Conservation (phyloP, 2,888 invertebrate species). For the Litoditis marina region DNA sequence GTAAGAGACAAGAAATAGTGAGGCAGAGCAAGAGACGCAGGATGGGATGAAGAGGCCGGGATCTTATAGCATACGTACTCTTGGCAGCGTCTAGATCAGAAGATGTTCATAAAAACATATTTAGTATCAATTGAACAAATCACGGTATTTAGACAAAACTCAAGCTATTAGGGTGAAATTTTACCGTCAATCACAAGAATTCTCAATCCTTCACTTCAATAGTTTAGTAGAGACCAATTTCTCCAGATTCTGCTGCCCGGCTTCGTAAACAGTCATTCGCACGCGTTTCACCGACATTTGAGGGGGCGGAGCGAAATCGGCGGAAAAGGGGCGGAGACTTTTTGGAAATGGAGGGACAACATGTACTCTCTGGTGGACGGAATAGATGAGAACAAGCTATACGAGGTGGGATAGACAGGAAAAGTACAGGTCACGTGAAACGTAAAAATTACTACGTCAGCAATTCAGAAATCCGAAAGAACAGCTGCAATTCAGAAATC, state of each 20-base stretch:
- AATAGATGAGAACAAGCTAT: constrained; percentile 44
- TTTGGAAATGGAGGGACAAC: constrained; percentile 60
- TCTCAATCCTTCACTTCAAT: not conserved
- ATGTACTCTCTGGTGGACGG: constrained; percentile 58
- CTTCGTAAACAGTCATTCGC: constrained; percentile 59
- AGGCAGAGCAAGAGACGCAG: constrained; percentile 1
- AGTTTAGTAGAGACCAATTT: not conserved
- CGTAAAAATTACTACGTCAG: no score
- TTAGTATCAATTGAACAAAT: no score
- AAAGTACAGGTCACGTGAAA: no score
- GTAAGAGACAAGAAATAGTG: not conserved
- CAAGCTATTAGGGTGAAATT: not conserved
- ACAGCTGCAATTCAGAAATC: no score
- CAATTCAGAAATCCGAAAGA: no score
- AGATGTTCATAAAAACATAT: no score
- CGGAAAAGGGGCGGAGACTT: constrained; percentile 45
- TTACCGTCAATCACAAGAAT: no score
- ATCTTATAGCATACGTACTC: no score
- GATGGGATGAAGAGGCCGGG: no score
- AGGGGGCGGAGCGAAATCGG: constrained; percentile 54
- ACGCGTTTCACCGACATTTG: constrained; percentile 57
- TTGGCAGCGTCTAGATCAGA: no score
- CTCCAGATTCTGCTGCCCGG: constrained; percentile 50
- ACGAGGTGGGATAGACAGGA: constrained; percentile 33
- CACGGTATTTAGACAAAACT: not conserved